phyloP scores from a whole-genome alignment of 2,888 invertebrate species.

The Phrixothrix hirtus region DNA sequence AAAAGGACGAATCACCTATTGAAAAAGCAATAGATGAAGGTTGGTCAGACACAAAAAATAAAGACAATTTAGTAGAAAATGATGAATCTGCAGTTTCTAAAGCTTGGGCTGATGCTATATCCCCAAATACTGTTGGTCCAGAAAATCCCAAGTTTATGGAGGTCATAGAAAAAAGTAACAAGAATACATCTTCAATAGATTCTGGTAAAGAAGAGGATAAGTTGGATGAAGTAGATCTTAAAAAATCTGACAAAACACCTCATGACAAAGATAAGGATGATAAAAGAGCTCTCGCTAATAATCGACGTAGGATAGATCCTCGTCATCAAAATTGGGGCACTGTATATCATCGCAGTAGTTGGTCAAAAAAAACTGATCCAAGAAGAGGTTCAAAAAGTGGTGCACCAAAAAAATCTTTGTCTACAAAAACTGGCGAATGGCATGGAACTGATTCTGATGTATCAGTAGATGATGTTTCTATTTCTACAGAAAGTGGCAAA shows the following conservation, averaged over 20 bases:
- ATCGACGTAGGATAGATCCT: slow-evolving; percentile 55
- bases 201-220: slow-evolving; percentile 42
- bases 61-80: slow-evolving; percentile 33
- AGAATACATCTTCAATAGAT: slow-evolving; percentile 39
- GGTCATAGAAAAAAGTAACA: slow-evolving; percentile 54
- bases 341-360: slow-evolving; percentile 38
- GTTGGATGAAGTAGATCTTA: slow-evolving; percentile 39
- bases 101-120: slow-evolving; percentile 57
- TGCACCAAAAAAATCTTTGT: slow-evolving; percentile 44
- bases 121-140: slow-evolving; percentile 45
- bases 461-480: slow-evolving; percentile 71
- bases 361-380: slow-evolving; percentile 52
- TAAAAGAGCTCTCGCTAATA: slow-evolving; percentile 50
- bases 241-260: slow-evolving; percentile 53
- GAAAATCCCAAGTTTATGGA: slow-evolving; percentile 56
- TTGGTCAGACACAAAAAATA: slow-evolving; percentile 33
- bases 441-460: slow-evolving; percentile 74
- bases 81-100: slow-evolving; percentile 44
- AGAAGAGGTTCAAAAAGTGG: slow-evolving; percentile 50
- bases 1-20: slow-evolving; percentile 41
- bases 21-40: slow-evolving; percentile 38
- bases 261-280: slow-evolving; percentile 38
- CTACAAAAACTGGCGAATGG: slow-evolving; percentile 57
- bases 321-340: slow-evolving; percentile 47
- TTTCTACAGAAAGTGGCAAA: slow-evolving; percentile 61